A percentile compares a stretch with the other conserved stretches of the same genome.
phyloP scores from a whole-genome alignment of 2,113 vertebrate genomes.

The Carlito syrichta region DNA sequence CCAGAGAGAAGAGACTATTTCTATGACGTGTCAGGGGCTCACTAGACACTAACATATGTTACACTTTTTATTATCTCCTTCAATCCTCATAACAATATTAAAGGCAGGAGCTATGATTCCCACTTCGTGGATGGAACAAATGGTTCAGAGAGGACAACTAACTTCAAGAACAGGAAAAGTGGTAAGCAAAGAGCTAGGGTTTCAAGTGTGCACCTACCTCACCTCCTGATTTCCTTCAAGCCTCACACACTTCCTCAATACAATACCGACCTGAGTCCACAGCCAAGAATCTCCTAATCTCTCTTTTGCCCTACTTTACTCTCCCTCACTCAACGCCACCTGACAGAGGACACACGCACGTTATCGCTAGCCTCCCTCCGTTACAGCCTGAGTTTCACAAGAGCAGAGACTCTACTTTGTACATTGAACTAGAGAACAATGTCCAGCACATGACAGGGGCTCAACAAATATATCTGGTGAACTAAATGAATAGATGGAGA shows the following conservation, averaged over 20 bases:
- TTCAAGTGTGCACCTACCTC: too few species aligned
- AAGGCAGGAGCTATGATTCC: not conserved
- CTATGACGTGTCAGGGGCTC: not conserved
- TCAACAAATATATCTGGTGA: not conserved
- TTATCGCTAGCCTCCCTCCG: too few species aligned
- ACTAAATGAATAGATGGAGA: not conserved
- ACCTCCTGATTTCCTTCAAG: not conserved
- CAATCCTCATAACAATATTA: not conserved
- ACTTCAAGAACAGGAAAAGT: not conserved
- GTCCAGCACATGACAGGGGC: not conserved
- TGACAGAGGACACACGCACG: accelerated
- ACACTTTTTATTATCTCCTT: too few species aligned
- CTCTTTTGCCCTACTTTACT: not conserved
- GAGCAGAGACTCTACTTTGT: not conserved
- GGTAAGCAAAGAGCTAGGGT: not conserved
- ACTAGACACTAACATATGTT: not conserved
- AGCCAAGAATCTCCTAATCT: not conserved
- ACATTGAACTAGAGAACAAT: not conserved
- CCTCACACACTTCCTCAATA: not conserved
- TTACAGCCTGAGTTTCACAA: not conserved
- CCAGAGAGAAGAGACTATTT: not conserved
- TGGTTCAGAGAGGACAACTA: not conserved
- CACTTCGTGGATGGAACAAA: not conserved
- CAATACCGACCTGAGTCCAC: not conserved
- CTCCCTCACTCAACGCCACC: not conserved